Evolutionary conservation across 2,797 vertebrate species (phyloP), one percentile per base, ranked within the genome.

Genomic region (Lithobates pipiens): DNA sequence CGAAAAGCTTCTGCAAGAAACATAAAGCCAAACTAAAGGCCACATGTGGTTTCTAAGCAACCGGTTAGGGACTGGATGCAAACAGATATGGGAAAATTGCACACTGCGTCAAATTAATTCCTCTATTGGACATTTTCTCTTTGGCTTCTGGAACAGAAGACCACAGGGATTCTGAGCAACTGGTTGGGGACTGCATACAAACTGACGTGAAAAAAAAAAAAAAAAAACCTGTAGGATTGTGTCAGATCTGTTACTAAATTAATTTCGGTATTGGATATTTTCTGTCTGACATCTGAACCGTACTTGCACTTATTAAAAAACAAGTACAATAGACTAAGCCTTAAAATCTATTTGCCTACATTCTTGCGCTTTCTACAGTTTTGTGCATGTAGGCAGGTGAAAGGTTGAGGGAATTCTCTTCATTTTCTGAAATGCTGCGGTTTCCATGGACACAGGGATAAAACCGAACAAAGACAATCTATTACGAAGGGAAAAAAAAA

Each of bases 381-480:
- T 4, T n/a, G 4, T 15, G 65, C 16, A 25, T 72, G 79, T 36
- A 54, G 36, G 32, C 54, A 81, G 79, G 79, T 81, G 79, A 72
- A 72, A 81, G 79, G 79, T 81, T 61, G 69, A 81, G 67, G 78
- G 69, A 46, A 81, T 72, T 81, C 71, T 81, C 69, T 57, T 39
- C 32, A 36, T 81, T 70, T 72, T 63, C 54, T 73, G 69, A 36
- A 81, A 72, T 73, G 23, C 69, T 72, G 50, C 23, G 57, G 72
- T 82, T 82, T 82, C 80, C 80, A 82, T 82, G 71, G 80, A 82
- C 36, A 74, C 71, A 44, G 39, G 54, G 63, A 63, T 25, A 82
- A 82, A 82, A 82, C 36, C 5, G 7, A 82, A 29, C 32, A 82
- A 36, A 72, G 69, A 72, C 50, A 39, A 80, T 57, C 46, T 54